Evolutionary conservation across 2,797 vertebrate species (phyloP).

Genomic region (Champsocephalus gunnari): DNA sequence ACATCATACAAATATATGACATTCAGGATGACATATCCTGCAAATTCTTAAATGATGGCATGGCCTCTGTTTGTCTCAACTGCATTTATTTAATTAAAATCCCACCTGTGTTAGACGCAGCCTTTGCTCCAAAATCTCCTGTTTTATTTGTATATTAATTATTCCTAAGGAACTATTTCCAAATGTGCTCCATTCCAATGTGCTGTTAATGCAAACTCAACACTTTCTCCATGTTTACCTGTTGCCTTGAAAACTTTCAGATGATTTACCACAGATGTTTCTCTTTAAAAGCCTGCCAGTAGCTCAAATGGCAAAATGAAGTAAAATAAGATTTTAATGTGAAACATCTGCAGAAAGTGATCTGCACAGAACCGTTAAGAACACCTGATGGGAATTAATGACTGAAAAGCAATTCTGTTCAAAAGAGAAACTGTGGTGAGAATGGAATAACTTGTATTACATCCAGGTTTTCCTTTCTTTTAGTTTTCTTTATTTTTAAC

Average conservation of each 20-base stretch:
- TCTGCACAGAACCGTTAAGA: background rate
- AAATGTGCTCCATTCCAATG: background rate
- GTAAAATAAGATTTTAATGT: conserved; percentile 20
- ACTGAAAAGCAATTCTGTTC: background rate
- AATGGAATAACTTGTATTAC: background rate
- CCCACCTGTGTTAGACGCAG: too few relatives aligned
- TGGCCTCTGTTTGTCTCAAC: too few relatives aligned
- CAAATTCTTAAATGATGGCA: too few relatives aligned
- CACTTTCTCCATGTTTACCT: conserved; percentile 18
- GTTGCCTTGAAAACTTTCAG: conserved; percentile 1
- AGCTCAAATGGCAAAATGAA: conserved; percentile 18
- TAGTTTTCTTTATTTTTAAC: background rate
- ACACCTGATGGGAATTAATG: conserved; percentile 8
- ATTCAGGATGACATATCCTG: too few relatives aligned
- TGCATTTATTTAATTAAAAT: too few relatives aligned
- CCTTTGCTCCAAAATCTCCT: background rate
- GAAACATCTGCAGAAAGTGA: conserved; percentile 22
- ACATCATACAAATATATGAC: too few relatives aligned
- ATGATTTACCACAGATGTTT: conserved; percentile 13
- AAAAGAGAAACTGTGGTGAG: background rate
- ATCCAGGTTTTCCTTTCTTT: background rate
- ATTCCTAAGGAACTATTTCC: background rate
- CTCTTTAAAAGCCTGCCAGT: conserved; percentile 10
- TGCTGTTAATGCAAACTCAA: conserved; percentile 1
- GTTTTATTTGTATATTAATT: background rate